Percentiles rank a stretch among this genome's conserved stretches.
Conservation (phyloP, 2,888 invertebrate species). For the Heliconius sara region DNA sequence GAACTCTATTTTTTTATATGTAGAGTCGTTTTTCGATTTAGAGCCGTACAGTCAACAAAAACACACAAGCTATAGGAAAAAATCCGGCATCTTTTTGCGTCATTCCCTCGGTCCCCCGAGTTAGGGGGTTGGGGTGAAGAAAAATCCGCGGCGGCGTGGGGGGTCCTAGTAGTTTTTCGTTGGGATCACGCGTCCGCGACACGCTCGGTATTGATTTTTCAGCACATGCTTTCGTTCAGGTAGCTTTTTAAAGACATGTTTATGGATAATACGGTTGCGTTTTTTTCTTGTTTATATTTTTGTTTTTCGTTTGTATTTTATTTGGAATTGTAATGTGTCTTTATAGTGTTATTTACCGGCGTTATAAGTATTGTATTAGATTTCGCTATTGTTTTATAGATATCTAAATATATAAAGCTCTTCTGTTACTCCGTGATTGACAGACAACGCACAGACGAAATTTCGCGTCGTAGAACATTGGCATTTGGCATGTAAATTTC, state of each 20-base stretch:
- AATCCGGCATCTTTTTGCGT: constrained; percentile 81
- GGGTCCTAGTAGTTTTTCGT: constrained; percentile 80
- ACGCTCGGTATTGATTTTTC: constrained; percentile 80
- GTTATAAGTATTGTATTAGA: neutral
- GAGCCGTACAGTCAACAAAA: constrained; percentile 69
- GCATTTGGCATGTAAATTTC: too few relatives aligned
- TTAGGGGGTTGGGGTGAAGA: constrained; percentile 76
- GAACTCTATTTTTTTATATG: constrained; percentile 33
- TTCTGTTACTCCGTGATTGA: too few relatives aligned
- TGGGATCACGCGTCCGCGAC: constrained; percentile 81
- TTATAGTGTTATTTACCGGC: neutral
- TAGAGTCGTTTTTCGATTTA: constrained; percentile 53
- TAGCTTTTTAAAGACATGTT: constrained; percentile 55
- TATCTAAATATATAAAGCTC: neutral
- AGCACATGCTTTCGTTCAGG: constrained; percentile 77
- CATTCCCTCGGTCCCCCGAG: constrained; percentile 67
- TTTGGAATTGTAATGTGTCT: neutral
- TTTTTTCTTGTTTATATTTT: constrained; percentile 4
- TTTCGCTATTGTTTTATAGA: neutral
- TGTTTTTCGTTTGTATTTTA: neutral
- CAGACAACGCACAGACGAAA: too few relatives aligned
- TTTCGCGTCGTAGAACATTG: too few relatives aligned
- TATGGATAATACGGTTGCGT: constrained; percentile 37
- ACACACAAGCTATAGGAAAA: constrained; percentile 73
- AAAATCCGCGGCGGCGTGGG: constrained; percentile 62